Evolutionary conservation across 2,888 invertebrate species (phyloP).

Genomic region (Anoncus sp.): DNA sequence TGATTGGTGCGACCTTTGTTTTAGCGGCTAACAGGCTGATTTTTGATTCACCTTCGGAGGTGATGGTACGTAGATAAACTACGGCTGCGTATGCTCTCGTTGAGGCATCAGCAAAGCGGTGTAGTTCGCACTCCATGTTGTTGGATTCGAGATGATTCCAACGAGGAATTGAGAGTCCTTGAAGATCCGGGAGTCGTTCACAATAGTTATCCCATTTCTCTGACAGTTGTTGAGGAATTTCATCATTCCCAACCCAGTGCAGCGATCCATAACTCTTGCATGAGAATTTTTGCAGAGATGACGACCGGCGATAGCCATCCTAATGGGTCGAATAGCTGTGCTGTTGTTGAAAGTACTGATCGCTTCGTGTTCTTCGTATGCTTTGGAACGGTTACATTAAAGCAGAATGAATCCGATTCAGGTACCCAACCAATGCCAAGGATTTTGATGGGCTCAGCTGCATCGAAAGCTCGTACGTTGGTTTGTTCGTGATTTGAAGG

Average conservation of each 20-base stretch:
- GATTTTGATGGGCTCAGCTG: neutral
- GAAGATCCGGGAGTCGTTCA: neutral
- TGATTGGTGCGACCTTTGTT: too few species aligned
- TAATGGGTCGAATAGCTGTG: conserved; percentile 35
- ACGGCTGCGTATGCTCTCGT: neutral
- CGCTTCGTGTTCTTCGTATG: neutral
- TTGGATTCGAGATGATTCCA: neutral
- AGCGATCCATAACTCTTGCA: conserved; percentile 26
- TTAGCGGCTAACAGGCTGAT: neutral
- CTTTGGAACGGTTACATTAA: neutral
- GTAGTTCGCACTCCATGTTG: neutral
- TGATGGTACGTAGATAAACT: conserved; percentile 2
- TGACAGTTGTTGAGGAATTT: neutral
- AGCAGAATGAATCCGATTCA: conserved; percentile 2
- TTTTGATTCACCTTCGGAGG: neutral
- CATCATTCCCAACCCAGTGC: conserved; percentile 27
- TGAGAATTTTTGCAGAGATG: conserved; percentile 12
- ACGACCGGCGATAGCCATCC: conserved; percentile 18
- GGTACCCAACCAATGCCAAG: conserved; percentile 28
- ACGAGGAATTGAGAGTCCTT: conserved; percentile 1
- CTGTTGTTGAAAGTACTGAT: conserved; percentile 1
- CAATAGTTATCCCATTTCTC: conserved; percentile 22
- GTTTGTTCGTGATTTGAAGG: neutral
- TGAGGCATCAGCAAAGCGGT: conserved; percentile 29
- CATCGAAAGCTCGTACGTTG: conserved; percentile 7